Conservation (phyloP, 2,797 vertebrate genomes). For the Clamator glandarius region DNA sequence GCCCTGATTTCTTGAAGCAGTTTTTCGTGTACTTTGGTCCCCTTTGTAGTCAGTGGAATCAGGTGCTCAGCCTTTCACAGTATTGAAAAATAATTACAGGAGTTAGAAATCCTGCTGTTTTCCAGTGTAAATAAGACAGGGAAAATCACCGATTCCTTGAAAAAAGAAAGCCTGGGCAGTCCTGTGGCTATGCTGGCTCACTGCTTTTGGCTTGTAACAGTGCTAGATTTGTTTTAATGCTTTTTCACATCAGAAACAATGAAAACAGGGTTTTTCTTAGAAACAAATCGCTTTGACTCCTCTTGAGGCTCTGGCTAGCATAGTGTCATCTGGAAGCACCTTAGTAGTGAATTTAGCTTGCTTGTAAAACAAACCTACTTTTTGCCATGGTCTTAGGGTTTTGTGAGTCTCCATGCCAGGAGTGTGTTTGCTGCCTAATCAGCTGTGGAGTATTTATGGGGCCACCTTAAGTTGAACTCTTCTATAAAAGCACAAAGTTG, state of each 20-base stretch:
- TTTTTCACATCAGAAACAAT: background rate
- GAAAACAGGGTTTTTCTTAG: background rate
- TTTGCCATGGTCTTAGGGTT: background rate
- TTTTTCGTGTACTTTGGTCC: background rate
- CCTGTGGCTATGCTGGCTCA: background rate
- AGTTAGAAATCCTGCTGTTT: slow-evolving; percentile 11
- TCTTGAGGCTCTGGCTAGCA: background rate
- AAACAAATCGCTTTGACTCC: background rate
- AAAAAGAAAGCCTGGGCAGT: background rate
- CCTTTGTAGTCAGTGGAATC: background rate
- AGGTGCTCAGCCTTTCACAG: background rate
- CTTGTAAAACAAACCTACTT: background rate
- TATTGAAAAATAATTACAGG: background rate
- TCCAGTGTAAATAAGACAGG: background rate
- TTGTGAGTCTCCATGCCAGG: background rate
- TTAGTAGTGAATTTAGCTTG: background rate
- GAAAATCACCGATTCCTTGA: background rate
- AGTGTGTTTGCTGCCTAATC: background rate
- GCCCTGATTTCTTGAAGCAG: background rate
- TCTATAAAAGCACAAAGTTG: background rate
- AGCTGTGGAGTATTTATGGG: background rate
- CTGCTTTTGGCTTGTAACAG: background rate
- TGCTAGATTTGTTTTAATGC: background rate
- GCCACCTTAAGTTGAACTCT: background rate
- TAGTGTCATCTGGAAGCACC: background rate